These are phyloP conservation scores for Drosophila siamana DNA, from an alignment of 2,888 invertebrate genomes.

Conservation along the genomic window DNA sequence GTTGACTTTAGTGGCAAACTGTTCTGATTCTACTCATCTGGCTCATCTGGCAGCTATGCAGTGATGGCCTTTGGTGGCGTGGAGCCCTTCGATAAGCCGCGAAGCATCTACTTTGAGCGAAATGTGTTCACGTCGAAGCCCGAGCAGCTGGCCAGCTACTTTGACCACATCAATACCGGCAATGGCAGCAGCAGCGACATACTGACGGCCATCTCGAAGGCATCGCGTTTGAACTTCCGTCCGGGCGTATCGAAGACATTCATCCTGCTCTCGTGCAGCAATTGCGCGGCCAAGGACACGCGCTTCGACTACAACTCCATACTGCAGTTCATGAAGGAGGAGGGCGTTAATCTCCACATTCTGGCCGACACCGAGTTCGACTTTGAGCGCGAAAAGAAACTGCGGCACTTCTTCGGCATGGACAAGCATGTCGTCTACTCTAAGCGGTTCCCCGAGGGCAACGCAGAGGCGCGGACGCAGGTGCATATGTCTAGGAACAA, in stretches of 20 bases:
- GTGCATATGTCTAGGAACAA: conserved; percentile 91
- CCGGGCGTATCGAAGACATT: conserved; percentile 94
- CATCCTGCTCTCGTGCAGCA: conserved; percentile 92
- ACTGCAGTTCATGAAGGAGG: conserved; percentile 92
- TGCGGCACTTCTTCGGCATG: conserved; percentile 92
- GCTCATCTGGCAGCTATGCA: conserved; percentile 88
- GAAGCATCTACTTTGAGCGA: conserved; percentile 90
- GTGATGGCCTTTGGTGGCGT: conserved; percentile 93
- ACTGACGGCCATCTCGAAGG: conserved; percentile 91
- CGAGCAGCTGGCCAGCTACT: conserved; percentile 88
- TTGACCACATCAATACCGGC: conserved; percentile 88
- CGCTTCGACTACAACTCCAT: conserved; percentile 94
- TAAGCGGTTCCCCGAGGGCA: conserved; percentile 91
- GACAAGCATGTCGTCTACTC: conserved; percentile 92
- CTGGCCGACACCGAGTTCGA: conserved; percentile 93
- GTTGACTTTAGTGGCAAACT: not conserved
- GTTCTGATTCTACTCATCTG: not conserved
- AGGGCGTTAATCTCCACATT: conserved; percentile 92
- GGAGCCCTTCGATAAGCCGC: conserved; percentile 90
- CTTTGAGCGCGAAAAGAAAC: conserved; percentile 90
- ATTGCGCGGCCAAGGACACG: conserved; percentile 90
- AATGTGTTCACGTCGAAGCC: conserved; percentile 88
- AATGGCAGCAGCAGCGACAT: conserved; percentile 88
- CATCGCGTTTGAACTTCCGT: conserved; percentile 91
- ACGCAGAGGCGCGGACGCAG: conserved; percentile 90